phyloP scores from a whole-genome alignment of 1,140 invertebrate genomes.

The Plectrocnemia conspersa region DNA sequence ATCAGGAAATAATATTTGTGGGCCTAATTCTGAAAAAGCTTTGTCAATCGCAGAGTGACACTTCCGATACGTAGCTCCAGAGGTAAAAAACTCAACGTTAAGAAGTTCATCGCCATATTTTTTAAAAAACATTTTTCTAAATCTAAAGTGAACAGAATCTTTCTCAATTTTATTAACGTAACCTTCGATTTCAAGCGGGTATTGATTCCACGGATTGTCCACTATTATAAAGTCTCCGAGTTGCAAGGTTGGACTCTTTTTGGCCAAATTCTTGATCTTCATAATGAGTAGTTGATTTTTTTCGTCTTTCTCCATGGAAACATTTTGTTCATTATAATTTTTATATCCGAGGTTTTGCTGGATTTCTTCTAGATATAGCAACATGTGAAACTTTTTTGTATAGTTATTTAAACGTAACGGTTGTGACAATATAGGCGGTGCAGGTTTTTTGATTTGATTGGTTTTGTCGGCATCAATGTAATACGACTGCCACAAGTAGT shows the following conservation, averaged over 20 bases:
- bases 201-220: constrained; percentile 45
- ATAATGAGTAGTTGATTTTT: constrained; percentile 71
- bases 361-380: constrained; percentile 78
- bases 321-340: constrained; percentile 64
- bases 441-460: no score
- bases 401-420: constrained; percentile 56
- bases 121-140: constrained; percentile 65
- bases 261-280: constrained; percentile 72
- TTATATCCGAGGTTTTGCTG: constrained; percentile 60
- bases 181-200: constrained; percentile 62
- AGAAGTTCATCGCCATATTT: constrained; percentile 65
- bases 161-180: constrained; percentile 68
- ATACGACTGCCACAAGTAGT: no score
- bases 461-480: constrained; percentile 41
- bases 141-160: constrained; percentile 66
- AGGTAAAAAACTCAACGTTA: constrained; percentile 57
- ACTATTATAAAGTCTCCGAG: constrained; percentile 70
- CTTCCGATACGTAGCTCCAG: constrained; percentile 54
- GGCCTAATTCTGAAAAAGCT: constrained; percentile 52
- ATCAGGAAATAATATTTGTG: constrained; percentile 65
- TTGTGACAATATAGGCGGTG: no score
- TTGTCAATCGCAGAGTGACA: constrained; percentile 62
- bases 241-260: constrained; percentile 79
- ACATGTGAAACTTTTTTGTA: constrained; percentile 59
- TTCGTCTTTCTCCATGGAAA: constrained; percentile 56